Evolutionary conservation across 2,797 vertebrate genomes (phyloP).

Genomic region (Acrossocheilus wenchowensis): DNA sequence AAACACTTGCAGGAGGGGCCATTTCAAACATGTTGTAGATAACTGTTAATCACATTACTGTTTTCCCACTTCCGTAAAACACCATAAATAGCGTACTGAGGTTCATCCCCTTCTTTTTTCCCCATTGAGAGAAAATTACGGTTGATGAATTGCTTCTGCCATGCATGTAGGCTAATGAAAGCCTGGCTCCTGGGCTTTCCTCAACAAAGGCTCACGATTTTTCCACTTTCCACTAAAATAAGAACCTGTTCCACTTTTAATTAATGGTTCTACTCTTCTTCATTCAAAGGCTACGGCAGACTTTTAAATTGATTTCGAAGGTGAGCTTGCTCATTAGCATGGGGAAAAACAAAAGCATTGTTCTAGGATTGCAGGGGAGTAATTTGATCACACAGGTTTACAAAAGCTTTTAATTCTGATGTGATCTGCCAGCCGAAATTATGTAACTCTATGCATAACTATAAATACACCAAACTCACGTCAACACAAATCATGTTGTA

Average conservation of each 20-base stretch:
- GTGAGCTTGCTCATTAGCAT: constrained; percentile 75
- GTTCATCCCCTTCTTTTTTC: constrained; percentile 78
- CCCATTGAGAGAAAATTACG: constrained; percentile 84
- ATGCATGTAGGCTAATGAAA: constrained; percentile 86
- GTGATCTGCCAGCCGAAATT: constrained; percentile 64
- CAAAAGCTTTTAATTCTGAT: constrained; percentile 65
- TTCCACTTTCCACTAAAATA: constrained; percentile 83
- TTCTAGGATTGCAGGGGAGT: constrained; percentile 72
- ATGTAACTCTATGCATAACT: constrained; percentile 41
- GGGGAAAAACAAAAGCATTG: constrained; percentile 74
- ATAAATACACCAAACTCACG: constrained; percentile 14
- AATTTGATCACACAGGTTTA: constrained; percentile 71
- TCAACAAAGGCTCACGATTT: constrained; percentile 82
- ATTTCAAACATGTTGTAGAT: constrained; percentile 85
- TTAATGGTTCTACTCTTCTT: constrained; percentile 81
- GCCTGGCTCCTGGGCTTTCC: constrained; percentile 85
- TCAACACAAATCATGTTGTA: not conserved
- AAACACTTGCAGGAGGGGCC: constrained; percentile 78
- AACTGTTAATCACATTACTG: constrained; percentile 88
- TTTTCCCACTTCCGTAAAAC: constrained; percentile 85
- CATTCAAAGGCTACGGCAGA: constrained; percentile 74
- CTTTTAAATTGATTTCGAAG: constrained; percentile 81
- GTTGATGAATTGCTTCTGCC: constrained; percentile 86
- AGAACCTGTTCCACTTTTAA: constrained; percentile 87
- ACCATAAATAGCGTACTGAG: constrained; percentile 85